phyloP scores from a whole-genome alignment of 2,113 vertebrate genomes.

The Prochilodus magdalenae region DNA sequence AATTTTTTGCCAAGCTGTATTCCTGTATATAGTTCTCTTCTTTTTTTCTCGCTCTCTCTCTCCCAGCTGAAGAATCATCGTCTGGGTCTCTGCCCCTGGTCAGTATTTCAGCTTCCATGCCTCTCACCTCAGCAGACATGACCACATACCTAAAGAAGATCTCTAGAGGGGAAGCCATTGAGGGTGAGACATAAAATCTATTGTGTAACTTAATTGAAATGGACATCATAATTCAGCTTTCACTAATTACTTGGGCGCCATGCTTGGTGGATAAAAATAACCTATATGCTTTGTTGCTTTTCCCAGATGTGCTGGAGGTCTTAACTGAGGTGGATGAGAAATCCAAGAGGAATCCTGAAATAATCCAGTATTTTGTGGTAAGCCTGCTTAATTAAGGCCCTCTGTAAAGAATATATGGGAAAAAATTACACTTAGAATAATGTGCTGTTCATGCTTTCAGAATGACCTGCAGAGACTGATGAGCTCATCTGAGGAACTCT shows the following conservation, averaged over 20 bases:
- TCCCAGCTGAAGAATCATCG: slow-evolving; percentile 81
- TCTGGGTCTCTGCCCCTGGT: slow-evolving; percentile 88
- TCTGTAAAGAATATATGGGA: slow-evolving; percentile 1
- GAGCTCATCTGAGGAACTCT: slow-evolving; percentile 90
- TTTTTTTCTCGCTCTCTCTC: not conserved
- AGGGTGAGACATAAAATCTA: slow-evolving; percentile 79
- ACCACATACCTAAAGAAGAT: slow-evolving; percentile 91
- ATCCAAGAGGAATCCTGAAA: slow-evolving; percentile 94
- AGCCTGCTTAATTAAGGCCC: slow-evolving; percentile 55
- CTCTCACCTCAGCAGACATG: slow-evolving; percentile 87
- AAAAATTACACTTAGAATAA: not conserved
- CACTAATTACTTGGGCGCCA: not conserved
- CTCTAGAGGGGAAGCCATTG: slow-evolving; percentile 88
- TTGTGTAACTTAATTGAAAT: not conserved
- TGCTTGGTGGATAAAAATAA: not conserved
- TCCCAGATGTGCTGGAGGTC: slow-evolving; percentile 89
- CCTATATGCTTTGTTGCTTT: not conserved
- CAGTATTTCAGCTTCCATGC: slow-evolving; percentile 87
- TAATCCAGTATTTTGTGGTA: slow-evolving; percentile 94
- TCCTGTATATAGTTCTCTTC: not conserved
- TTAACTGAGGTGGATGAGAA: slow-evolving; percentile 96
- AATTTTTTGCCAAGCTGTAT: no score
- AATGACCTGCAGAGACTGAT: slow-evolving; percentile 94
- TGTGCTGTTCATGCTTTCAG: slow-evolving; percentile 67
- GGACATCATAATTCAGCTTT: not conserved